These are phyloP conservation scores for Mesembrinibis cayennensis DNA, from an alignment of 2,113 vertebrate genomes.

Conservation along the genomic window DNA sequence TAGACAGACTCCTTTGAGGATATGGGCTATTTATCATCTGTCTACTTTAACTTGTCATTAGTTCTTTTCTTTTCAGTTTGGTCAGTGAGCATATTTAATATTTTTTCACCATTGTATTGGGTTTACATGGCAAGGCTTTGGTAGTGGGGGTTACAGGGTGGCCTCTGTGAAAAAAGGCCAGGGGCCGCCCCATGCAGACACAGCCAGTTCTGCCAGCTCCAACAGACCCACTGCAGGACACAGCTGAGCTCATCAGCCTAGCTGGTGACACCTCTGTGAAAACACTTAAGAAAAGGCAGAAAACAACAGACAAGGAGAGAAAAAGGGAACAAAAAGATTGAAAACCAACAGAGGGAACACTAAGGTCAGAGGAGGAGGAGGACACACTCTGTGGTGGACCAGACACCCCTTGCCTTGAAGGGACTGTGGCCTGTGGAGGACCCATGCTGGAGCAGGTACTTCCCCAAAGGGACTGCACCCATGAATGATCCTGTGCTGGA, in stretches of 20 bases:
- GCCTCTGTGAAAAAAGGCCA: neutral
- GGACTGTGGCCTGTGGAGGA: neutral
- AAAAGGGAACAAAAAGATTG: neutral
- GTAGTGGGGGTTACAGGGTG: neutral
- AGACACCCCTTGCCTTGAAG: neutral
- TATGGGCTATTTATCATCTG: neutral
- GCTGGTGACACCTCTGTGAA: neutral
- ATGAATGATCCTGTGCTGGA: neutral
- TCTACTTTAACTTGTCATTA: neutral
- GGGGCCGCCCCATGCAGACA: neutral
- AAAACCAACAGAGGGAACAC: neutral
- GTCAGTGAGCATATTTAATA: neutral
- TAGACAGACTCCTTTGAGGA: neutral
- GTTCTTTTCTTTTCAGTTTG: neutral
- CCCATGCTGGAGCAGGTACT: neutral
- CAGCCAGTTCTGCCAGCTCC: neutral
- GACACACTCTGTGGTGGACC: neutral
- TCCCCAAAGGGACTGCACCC: neutral
- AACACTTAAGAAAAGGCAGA: neutral
- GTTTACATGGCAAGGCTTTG: neutral
- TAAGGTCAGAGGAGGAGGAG: neutral
- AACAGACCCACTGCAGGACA: neutral
- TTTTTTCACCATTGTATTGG: neutral
- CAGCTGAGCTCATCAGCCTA: neutral
- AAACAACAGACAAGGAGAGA: neutral